phyloP scores from a whole-genome alignment of 2,113 vertebrate genomes.

The Cyphomyrus discorhynchus region DNA sequence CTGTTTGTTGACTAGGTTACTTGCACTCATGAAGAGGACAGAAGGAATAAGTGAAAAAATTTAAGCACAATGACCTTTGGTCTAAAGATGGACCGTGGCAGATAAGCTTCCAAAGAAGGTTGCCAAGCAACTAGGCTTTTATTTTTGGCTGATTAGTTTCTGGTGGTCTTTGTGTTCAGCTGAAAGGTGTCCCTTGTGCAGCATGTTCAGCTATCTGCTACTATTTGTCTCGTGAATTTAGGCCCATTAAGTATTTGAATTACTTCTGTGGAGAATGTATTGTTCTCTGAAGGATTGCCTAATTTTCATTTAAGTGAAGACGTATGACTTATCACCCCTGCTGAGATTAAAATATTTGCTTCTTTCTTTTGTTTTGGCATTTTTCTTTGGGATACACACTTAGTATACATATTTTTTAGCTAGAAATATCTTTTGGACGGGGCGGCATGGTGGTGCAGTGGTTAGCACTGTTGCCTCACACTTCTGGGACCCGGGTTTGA shows the following conservation, averaged over 20 bases:
- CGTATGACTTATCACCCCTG: not conserved
- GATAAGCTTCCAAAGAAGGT: not conserved
- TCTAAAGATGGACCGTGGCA: not conserved
- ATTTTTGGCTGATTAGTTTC: not conserved
- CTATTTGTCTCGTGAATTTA: not conserved
- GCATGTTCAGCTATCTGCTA: not conserved
- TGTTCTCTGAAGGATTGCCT: not conserved
- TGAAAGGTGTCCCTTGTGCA: not conserved
- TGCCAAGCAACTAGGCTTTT: constrained; percentile 10
- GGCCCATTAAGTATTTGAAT: not conserved
- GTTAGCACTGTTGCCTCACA: no score
- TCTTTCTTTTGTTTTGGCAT: not conserved
- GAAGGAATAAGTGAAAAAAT: not conserved
- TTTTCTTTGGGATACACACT: not conserved
- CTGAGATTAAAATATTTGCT: not conserved
- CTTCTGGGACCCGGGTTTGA: no score
- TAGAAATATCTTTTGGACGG: not conserved
- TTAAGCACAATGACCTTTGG: not conserved
- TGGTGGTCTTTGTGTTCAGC: not conserved
- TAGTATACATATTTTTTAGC: not conserved
- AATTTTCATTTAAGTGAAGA: not conserved
- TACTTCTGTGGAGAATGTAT: not conserved
- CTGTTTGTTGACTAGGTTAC: not conserved
- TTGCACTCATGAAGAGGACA: not conserved
- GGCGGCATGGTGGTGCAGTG: no score